Evolutionary conservation across 2,888 invertebrate genomes (phyloP).

Genomic region (Anticlea derivata): DNA sequence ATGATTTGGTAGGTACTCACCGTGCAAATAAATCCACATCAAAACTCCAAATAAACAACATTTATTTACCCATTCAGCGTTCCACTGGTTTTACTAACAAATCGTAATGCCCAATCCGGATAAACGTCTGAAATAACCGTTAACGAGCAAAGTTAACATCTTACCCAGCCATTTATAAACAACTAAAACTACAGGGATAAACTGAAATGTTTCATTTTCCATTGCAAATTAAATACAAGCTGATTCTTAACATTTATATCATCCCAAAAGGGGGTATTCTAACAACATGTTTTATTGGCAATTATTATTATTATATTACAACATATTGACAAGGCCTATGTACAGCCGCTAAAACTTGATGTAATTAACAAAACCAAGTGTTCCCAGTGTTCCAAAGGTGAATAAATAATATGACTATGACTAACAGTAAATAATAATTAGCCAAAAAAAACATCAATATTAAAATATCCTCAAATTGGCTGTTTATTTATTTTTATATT

Average conservation of each 20-base stretch:
- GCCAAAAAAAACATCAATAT: too few relatives aligned
- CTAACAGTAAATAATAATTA: too few relatives aligned
- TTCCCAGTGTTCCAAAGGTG: too few relatives aligned
- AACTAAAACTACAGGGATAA: conserved; percentile 22
- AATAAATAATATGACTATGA: too few relatives aligned
- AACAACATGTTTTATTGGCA: too few relatives aligned
- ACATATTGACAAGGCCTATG: too few relatives aligned
- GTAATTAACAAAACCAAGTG: too few relatives aligned
- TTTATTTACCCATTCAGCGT: conserved; percentile 33
- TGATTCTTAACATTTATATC: conserved; percentile 4
- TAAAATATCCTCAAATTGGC: too few relatives aligned
- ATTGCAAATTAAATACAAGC: conserved; percentile 16
- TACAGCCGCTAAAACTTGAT: too few relatives aligned
- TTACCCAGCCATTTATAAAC: conserved; percentile 31
- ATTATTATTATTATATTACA: too few relatives aligned
- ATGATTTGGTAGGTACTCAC: conserved; percentile 10
- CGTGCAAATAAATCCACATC: conserved; percentile 9
- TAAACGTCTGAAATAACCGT: conserved; percentile 34
- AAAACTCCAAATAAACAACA: conserved; percentile 18
- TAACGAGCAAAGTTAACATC: conserved; percentile 40
- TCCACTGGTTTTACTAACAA: conserved; percentile 27
- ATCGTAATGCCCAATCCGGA: conserved; percentile 35
- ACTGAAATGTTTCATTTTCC: conserved; percentile 30
- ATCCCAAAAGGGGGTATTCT: too few relatives aligned
- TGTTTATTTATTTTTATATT: too few relatives aligned